phyloP scores from a whole-genome alignment of 92 coral and sea anemone species.

The Porites evermanni region DNA sequence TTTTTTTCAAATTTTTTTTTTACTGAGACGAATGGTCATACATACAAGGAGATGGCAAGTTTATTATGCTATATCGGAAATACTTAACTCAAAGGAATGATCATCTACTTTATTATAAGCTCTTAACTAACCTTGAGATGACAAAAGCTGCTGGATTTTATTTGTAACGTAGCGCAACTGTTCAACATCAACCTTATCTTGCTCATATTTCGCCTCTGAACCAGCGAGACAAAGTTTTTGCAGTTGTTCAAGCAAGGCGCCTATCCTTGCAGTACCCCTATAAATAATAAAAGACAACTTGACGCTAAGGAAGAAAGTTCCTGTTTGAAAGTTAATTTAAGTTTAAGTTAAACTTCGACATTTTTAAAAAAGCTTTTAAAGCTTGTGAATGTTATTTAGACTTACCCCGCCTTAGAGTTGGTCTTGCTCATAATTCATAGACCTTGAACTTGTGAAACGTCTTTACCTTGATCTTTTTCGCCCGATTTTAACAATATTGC shows the following conservation, averaged over 20 bases:
- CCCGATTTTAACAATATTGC: conserved; percentile 25
- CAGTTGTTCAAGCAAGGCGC: conserved; percentile 86
- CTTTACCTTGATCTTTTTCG: conserved; percentile 14
- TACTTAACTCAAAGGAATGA: too few species aligned
- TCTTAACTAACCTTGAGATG: conserved; percentile 81
- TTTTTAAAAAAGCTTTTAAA: neutral
- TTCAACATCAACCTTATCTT: conserved; percentile 85
- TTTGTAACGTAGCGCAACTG: conserved; percentile 95
- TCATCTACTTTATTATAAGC: too few species aligned
- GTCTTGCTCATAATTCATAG: conserved; percentile 77
- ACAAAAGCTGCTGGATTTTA: conserved; percentile 92
- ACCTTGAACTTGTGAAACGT: conserved; percentile 8
- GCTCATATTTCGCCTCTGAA: conserved; percentile 77
- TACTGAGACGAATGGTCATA: too few species aligned
- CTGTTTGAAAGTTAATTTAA: neutral
- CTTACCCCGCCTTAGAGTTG: conserved; percentile 76
- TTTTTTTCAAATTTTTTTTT: too few species aligned
- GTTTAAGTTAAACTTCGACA: neutral
- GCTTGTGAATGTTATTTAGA: neutral
- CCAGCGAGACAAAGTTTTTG: conserved; percentile 86
- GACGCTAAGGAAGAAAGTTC: neutral
- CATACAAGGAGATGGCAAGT: too few species aligned
- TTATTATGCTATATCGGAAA: too few species aligned
- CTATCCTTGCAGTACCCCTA: conserved; percentile 84
- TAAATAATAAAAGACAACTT: neutral